Evolutionary conservation across 2,888 invertebrate genomes (phyloP).

Genomic region (Artemia sp.): DNA sequence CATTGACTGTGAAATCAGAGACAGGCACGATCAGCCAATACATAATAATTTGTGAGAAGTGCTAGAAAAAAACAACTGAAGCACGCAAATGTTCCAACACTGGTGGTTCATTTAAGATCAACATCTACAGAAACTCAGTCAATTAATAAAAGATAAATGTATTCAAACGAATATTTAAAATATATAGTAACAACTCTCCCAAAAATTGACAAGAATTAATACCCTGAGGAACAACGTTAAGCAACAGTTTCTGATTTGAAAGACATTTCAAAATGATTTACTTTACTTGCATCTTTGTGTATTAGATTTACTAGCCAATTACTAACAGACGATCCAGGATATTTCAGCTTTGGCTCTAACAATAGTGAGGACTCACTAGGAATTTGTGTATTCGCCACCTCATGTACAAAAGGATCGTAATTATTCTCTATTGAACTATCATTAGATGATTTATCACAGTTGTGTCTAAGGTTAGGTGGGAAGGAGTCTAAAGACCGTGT

Average conservation of each 20-base stretch:
- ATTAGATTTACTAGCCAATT: slow-evolving; percentile 9
- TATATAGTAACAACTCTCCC: too few species aligned
- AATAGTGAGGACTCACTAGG: not conserved
- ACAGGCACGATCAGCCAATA: too few species aligned
- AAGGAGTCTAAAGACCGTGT: slow-evolving; percentile 21
- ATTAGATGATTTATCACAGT: slow-evolving; percentile 2
- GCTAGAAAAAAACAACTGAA: too few species aligned
- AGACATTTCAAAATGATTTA: slow-evolving; percentile 11
- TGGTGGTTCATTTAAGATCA: too few species aligned
- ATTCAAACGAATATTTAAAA: too few species aligned
- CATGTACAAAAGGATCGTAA: not conserved
- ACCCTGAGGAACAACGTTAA: slow-evolving; percentile 9
- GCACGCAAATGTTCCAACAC: too few species aligned
- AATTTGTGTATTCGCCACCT: not conserved
- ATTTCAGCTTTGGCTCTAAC: not conserved
- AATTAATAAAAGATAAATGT: too few species aligned
- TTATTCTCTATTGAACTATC: not conserved
- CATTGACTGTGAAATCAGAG: too few species aligned
- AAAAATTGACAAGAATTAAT: not conserved
- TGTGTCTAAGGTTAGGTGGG: slow-evolving; percentile 18
- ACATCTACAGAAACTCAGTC: too few species aligned
- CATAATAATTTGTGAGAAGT: too few species aligned
- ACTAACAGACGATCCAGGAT: not conserved
- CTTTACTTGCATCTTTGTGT: not conserved
- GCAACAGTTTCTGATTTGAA: slow-evolving; percentile 14